Evolutionary conservation across 2,797 vertebrate species (phyloP).

Genomic region (Triplophysa yarkandensis): DNA sequence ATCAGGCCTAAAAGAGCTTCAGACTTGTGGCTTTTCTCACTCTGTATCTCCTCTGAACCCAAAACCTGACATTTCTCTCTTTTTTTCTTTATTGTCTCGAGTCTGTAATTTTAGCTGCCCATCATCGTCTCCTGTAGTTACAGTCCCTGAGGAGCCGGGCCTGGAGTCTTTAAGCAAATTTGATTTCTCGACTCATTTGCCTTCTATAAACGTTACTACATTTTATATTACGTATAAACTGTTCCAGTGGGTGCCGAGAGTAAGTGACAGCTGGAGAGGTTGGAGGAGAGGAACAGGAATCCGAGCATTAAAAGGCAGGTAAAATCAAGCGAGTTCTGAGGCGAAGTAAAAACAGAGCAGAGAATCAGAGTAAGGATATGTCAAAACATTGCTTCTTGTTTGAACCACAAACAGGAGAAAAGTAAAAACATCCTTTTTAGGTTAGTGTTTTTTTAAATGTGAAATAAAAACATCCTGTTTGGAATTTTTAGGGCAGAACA

Average conservation of each 20-base stretch:
- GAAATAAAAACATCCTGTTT: constrained; percentile 30
- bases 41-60: constrained; percentile 28
- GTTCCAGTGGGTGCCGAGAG: constrained; percentile 60
- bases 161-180: constrained; percentile 69
- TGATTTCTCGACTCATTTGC: constrained; percentile 78
- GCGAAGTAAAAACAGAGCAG: constrained; percentile 59
- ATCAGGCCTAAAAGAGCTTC: constrained; percentile 56
- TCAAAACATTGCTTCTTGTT: constrained; percentile 63
- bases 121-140: constrained; percentile 63
- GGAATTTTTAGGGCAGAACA: constrained; percentile 46
- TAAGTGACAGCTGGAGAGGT: constrained; percentile 58
- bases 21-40: constrained; percentile 27
- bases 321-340: constrained; percentile 52
- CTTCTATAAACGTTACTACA: constrained; percentile 74
- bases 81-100: constrained; percentile 34
- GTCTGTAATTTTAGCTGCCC: constrained; percentile 67
- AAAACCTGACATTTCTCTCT: constrained; percentile 24
- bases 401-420: constrained; percentile 63
- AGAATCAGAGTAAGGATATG: constrained; percentile 46
- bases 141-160: constrained; percentile 59
- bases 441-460: constrained; percentile 52
- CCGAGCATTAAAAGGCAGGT: constrained; percentile 52
- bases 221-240: constrained; percentile 77
- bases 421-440: constrained; percentile 63
- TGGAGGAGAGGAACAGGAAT: constrained; percentile 61